Evolutionary conservation across 1,140 invertebrate genomes (phyloP).

Genomic region (Babylonia areolata): DNA sequence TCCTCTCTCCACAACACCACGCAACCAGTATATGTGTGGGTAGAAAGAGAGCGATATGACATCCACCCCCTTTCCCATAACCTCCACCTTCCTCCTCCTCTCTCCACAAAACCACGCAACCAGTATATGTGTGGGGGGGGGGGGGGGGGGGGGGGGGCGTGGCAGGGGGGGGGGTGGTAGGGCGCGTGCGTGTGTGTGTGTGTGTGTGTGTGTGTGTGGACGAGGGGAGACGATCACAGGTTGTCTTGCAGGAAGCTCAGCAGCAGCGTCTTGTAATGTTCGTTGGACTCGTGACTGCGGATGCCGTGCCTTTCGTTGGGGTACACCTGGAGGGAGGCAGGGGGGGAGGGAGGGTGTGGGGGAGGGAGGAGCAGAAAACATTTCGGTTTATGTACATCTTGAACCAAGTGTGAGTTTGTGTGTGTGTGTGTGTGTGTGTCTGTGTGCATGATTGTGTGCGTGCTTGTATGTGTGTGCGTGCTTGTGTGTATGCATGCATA

Average conservation of each 20-base stretch:
- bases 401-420: no score
- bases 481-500: neutral
- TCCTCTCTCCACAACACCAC: no score
- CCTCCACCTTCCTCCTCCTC: no score
- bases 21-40: no score
- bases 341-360: no score
- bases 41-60: no score
- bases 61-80: no score
- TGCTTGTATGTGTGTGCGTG: neutral
- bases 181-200: neutral
- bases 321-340: conserved; percentile 83
- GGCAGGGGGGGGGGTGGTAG: neutral
- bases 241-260: conserved; percentile 94
- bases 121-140: neutral
- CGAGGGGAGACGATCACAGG: conserved; percentile 75
- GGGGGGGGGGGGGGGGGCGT: neutral
- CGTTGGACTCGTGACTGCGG: conserved; percentile 92
- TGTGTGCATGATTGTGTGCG: neutral
- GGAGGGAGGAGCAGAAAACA: neutral
- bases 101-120: no score
- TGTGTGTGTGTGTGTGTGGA: no score
- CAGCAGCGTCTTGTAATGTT: conserved; percentile 96
- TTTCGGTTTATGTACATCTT: no score
- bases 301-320: conserved; percentile 96
- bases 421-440: neutral